phyloP scores from a whole-genome alignment of 92 coral and sea anemone genomes.

The Desmophyllum pertusum region DNA sequence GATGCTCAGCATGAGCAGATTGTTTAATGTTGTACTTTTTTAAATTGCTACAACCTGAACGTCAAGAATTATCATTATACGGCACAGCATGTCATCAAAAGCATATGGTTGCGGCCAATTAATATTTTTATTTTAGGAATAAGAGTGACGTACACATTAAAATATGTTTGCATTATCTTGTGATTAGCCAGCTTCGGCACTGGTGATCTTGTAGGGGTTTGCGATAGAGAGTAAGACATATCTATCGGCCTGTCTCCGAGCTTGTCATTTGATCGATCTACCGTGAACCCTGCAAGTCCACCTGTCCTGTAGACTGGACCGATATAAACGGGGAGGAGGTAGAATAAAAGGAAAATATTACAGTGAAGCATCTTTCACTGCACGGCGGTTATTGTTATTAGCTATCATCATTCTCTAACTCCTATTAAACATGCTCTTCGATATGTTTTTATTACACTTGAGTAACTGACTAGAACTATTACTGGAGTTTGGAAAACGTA shows the following conservation, averaged over 20 bases:
- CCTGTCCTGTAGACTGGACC: not conserved
- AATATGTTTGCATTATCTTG: not conserved
- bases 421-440: not conserved
- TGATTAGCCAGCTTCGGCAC: not conserved
- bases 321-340: not conserved
- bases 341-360: not conserved
- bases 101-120: not conserved
- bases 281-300: not conserved
- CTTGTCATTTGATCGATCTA: too few species aligned
- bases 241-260: not conserved
- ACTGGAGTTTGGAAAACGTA: too few species aligned
- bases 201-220: not conserved
- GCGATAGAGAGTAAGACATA: not conserved
- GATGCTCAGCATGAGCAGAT: not conserved
- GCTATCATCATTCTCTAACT: not conserved
- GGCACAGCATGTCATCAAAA: not conserved
- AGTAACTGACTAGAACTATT: too few species aligned
- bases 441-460: too few species aligned
- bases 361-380: not conserved
- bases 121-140: not conserved
- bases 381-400: not conserved
- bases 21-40: not conserved
- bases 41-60: not conserved
- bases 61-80: not conserved
- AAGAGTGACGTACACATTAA: not conserved